Base-by-base conservation (phyloP, 1,140 invertebrate genomes). In the Drosophila rufa region DNA sequence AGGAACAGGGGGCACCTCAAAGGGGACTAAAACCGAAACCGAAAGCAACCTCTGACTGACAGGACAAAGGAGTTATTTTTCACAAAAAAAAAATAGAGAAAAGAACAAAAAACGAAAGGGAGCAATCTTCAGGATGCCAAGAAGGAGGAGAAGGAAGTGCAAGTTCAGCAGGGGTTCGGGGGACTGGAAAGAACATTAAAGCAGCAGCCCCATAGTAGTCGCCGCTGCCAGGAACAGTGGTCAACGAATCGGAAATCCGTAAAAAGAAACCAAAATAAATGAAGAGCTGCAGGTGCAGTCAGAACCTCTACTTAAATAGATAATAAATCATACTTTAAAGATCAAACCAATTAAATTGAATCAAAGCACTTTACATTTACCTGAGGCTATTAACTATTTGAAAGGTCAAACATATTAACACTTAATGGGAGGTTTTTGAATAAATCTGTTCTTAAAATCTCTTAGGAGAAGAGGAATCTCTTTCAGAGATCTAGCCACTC, bases 61-160 rank as follows among this genome's bases (percentile, higher is more conserved):
- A 89, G 85, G 85, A 89, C 85, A 89, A 89, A 89, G 82, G 81
- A 85, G 85, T 76, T 85, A 89, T 89, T 90, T 85, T 90, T 89
- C 75, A 89, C 81, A 89, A 89, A 89, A 79, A 60, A 90, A 89
- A 78, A 74, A 86, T 81, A 80, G 65, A n/a, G 51, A 87, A 78
- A 89, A 89, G 75, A 71, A 89, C 89, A 79, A 76, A 89, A 89
- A 84, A 71, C 45, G 64, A 89, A 80, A 75, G 61, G 66, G 40
- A 75, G 61, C 60, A 65, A 53, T 50, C 67, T 70, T 45, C 68
- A 40, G 45, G 43, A 50, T 17, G 6, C n/a, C 12, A n/a, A 22
- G 30, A 3, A 40, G 42, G 30, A 66, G 45, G 36, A 27, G 33
- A 48, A 45, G 56, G 51, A 47, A 77, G 51, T 36, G 46, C 46